These are phyloP conservation scores for Orthonyx spaldingii DNA, from an alignment of 2,113 vertebrate species.

Conservation along the genomic window DNA sequence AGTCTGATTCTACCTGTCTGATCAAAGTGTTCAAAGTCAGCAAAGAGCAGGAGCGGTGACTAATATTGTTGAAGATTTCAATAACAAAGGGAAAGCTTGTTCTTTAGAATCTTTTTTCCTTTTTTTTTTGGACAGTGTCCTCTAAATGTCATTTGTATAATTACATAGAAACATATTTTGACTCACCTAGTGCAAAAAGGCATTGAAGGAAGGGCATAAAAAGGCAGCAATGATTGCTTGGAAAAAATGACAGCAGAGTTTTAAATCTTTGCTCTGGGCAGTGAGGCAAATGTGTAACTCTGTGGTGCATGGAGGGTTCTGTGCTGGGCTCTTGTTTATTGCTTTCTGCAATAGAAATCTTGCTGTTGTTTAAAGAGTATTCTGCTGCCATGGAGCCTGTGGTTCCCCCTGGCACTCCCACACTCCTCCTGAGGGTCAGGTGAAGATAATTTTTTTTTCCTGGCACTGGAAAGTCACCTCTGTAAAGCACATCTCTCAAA, in stretches of 20 bases:
- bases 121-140: background rate
- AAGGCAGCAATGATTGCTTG: background rate
- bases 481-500: background rate
- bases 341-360: background rate
- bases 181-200: background rate
- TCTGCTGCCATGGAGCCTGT: background rate
- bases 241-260: background rate
- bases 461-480: background rate
- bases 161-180: background rate
- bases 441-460: background rate
- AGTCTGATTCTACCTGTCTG: background rate
- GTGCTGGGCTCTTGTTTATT: background rate
- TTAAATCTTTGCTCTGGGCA: background rate
- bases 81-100: background rate
- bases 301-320: background rate
- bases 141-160: slow-evolving; percentile 17
- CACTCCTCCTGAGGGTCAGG: background rate
- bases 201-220: background rate
- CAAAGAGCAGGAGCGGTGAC: background rate
- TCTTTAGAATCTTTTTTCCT: background rate
- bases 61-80: background rate
- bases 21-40: background rate
- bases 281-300: background rate
- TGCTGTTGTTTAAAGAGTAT: background rate
- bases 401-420: background rate